A percentile compares a stretch with the other conserved stretches of the same genome.
phyloP scores from a whole-genome alignment of 1,140 invertebrate genomes.

The Myzus persicae region DNA sequence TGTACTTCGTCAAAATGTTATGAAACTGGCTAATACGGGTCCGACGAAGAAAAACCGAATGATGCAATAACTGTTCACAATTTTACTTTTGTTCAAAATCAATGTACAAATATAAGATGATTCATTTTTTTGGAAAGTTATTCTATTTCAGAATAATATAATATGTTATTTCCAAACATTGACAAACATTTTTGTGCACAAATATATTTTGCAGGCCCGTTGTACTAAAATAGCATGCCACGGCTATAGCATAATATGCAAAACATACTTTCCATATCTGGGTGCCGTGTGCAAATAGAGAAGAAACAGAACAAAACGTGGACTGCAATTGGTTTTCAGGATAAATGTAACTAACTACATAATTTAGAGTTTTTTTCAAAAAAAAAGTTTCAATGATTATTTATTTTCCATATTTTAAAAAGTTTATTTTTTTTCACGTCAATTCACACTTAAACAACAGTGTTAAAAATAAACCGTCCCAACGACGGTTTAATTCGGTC shows the following conservation, averaged over 20 bases:
- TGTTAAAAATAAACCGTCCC: too few relatives aligned
- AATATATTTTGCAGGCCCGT: neutral
- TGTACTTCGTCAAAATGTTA: neutral
- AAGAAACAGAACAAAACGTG: neutral
- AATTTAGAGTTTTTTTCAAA: too few relatives aligned
- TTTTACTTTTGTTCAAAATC: conserved; percentile 25
- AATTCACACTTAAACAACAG: too few relatives aligned
- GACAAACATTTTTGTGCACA: too few relatives aligned
- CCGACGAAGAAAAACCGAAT: neutral
- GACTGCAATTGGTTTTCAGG: neutral
- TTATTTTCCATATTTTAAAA: too few relatives aligned
- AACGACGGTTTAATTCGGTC: too few relatives aligned
- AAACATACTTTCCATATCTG: neutral
- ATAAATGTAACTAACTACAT: neutral
- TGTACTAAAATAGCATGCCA: neutral
- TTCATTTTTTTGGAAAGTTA: neutral
- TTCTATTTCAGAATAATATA: neutral
- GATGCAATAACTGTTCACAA: neutral
- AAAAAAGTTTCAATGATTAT: too few relatives aligned
- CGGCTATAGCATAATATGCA: neutral
- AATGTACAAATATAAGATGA: neutral
- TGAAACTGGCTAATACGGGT: neutral
- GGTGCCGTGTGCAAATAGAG: neutral
- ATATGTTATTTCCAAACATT: neutral
- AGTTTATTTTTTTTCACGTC: too few relatives aligned